Percentiles rank a stretch among this genome's conserved stretches.
phyloP scores from a whole-genome alignment of 2,888 invertebrate genomes.

The Prenolepis imparis region DNA sequence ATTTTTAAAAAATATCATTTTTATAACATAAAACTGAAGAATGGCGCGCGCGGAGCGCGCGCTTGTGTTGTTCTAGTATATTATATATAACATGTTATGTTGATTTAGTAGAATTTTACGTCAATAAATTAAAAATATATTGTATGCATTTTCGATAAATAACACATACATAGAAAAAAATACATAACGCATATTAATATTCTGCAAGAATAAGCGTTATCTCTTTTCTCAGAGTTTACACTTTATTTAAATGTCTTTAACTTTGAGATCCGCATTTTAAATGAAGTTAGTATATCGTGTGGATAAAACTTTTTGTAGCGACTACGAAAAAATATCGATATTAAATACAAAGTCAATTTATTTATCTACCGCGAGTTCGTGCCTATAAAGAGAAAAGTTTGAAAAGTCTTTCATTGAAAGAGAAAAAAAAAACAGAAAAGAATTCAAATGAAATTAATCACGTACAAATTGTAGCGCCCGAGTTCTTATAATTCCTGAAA shows the following conservation, averaged over 20 bases:
- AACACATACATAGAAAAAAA: neutral
- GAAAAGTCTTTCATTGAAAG: neutral
- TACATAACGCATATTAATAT: neutral
- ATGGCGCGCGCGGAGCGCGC: too few species aligned
- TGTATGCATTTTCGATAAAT: neutral
- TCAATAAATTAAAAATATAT: neutral
- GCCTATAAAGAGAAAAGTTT: slow-evolving; percentile 24
- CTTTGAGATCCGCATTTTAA: slow-evolving; percentile 18
- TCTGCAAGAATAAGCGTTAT: neutral
- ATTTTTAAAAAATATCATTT: too few species aligned
- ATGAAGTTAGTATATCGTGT: neutral
- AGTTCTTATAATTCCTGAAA: slow-evolving; percentile 43
- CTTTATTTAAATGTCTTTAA: neutral
- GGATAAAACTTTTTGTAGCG: neutral
- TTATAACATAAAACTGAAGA: too few species aligned
- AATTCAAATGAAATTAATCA: slow-evolving; percentile 47
- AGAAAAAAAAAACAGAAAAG: neutral
- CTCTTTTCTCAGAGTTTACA: neutral
- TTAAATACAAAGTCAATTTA: slow-evolving; percentile 22
- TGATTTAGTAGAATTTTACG: neutral
- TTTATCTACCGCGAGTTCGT: neutral
- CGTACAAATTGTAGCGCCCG: neutral
- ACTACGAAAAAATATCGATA: neutral
- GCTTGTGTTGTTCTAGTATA: too few species aligned
- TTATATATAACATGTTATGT: neutral